Evolutionary conservation across 2,797 vertebrate genomes (phyloP).

Genomic region (Gymnopithys bicolor): DNA sequence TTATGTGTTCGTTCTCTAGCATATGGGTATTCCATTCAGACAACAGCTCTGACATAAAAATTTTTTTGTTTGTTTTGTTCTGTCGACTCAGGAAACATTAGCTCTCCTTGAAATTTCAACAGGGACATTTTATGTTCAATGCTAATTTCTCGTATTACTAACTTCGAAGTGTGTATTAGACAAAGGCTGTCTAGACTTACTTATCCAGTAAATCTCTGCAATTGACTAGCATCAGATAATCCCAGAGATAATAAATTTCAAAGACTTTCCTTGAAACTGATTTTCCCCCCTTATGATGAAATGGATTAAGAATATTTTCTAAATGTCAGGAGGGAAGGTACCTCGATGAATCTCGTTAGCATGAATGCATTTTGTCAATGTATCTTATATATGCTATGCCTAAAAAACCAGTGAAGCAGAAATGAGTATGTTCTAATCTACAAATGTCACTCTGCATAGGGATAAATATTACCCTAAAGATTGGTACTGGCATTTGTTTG

Average conservation of each 20-base stretch:
- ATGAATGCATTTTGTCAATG: background rate
- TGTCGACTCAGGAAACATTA: background rate
- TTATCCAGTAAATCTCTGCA: background rate
- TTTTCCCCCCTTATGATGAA: background rate
- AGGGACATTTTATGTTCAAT: constrained; percentile 22
- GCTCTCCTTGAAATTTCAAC: constrained; percentile 41
- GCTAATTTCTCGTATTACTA: constrained; percentile 43
- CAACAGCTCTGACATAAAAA: background rate
- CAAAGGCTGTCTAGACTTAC: constrained; percentile 26
- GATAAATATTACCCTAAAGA: background rate
- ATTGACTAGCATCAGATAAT: constrained; percentile 12
- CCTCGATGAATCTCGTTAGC: background rate
- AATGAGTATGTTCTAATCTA: background rate
- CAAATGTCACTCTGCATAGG: constrained; percentile 5
- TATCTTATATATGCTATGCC: background rate
- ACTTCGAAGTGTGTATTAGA: background rate
- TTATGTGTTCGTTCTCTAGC: background rate
- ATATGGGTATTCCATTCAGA: background rate
- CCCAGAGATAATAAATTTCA: constrained; percentile 20
- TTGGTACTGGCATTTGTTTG: constrained; percentile 25
- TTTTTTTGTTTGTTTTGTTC: constrained; percentile 24
- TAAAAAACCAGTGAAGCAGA: constrained; percentile 18
- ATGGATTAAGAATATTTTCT: background rate
- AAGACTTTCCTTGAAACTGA: background rate
- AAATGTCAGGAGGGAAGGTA: background rate